Conservation (phyloP, 2,888 invertebrate genomes). For the Drosophila lutescens region DNA sequence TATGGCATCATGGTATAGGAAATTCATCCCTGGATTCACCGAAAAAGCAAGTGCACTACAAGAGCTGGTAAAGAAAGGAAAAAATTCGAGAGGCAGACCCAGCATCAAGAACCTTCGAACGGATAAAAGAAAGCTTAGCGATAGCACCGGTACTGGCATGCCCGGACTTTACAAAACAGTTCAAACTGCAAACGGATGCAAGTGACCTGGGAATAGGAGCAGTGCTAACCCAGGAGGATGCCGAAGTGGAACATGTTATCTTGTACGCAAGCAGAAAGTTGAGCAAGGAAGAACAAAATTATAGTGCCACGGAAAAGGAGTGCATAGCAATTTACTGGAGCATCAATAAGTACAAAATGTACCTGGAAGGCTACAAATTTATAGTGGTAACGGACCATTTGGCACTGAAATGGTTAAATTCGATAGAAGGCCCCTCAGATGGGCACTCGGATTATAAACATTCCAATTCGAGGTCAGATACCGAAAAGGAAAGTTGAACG, state of each 20-base stretch:
- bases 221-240: not conserved
- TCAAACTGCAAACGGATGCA: not conserved
- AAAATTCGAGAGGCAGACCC: not conserved
- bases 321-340: not conserved
- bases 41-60: slow-evolving; percentile 1
- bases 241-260: not conserved
- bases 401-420: not conserved
- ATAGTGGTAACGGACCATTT: not conserved
- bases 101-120: not conserved
- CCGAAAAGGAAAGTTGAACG: no score
- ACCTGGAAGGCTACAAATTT: not conserved
- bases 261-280: not conserved
- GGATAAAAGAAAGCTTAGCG: not conserved
- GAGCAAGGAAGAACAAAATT: not conserved
- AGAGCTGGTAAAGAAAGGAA: not conserved
- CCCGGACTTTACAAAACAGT: not conserved
- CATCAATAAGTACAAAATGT: not conserved
- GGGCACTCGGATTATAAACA: no score
- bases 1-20: not conserved
- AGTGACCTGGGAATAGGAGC: not conserved
- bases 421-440: not conserved
- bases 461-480: no score
- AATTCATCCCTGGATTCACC: not conserved
- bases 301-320: not conserved
- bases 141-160: slow-evolving; percentile 1